Evolutionary conservation across 2,888 invertebrate genomes (phyloP).

Genomic region (Blera fallax): DNA sequence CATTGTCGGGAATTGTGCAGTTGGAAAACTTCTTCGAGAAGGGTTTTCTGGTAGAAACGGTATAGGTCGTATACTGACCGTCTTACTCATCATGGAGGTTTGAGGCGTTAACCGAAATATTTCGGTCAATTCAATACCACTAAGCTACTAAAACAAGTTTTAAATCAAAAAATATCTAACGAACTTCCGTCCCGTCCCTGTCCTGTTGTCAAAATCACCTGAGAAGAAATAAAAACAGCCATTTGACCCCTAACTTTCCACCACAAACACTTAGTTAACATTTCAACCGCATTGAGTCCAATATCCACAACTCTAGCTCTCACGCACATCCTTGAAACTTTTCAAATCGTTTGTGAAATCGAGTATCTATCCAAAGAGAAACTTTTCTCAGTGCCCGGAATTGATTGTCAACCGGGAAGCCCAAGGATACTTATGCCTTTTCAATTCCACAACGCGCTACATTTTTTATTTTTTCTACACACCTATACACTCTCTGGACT

Average conservation of each 20-base stretch:
- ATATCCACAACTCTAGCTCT: background rate
- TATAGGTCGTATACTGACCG: too few relatives aligned
- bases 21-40: too few relatives aligned
- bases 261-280: background rate
- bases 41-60: too few relatives aligned
- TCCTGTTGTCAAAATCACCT: background rate
- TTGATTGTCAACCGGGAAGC: slow-evolving; percentile 34
- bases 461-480: background rate
- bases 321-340: background rate
- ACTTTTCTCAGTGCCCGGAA: background rate
- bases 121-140: background rate
- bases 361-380: background rate
- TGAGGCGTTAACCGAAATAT: too few relatives aligned
- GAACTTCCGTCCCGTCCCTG: background rate
- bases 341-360: background rate
- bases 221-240: background rate
- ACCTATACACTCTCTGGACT: background rate
- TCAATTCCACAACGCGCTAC: slow-evolving; percentile 16
- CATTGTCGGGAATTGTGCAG: too few relatives aligned
- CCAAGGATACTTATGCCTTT: slow-evolving; percentile 23
- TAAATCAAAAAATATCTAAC: background rate
- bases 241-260: background rate
- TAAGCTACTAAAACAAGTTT: too few relatives aligned
- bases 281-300: background rate
- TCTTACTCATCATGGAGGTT: too few relatives aligned